Percentiles rank a stretch among this genome's conserved stretches.
These are phyloP conservation scores for Acanthoscelides obtectus DNA, from an alignment of 2,888 invertebrate genomes.

Conservation along the genomic window DNA sequence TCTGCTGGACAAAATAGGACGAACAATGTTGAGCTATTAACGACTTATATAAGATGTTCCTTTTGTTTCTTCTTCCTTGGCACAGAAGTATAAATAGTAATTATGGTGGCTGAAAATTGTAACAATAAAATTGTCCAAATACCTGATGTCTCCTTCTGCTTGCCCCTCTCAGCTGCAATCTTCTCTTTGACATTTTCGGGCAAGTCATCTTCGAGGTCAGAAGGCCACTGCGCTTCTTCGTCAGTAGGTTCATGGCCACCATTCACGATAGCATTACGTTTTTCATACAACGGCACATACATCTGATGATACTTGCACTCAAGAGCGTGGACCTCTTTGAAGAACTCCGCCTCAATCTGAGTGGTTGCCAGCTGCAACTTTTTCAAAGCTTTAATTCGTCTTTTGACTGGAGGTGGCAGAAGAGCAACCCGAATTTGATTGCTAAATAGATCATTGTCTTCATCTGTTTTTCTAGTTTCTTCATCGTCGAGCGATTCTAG, in stretches of 20 bases:
- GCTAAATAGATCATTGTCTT: slow-evolving; percentile 40
- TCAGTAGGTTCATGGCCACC: slow-evolving; percentile 85
- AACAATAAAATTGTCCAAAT: neutral
- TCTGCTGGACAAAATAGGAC: too few species aligned
- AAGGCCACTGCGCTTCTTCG: slow-evolving; percentile 84
- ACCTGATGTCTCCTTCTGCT: slow-evolving; percentile 25
- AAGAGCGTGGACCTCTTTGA: slow-evolving; percentile 86
- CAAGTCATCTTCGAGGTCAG: slow-evolving; percentile 56
- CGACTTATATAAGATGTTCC: too few species aligned
- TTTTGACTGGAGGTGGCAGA: slow-evolving; percentile 70
- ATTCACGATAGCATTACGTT: slow-evolving; percentile 60
- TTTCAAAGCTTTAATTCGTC: slow-evolving; percentile 79
- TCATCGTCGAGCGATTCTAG: slow-evolving; percentile 63
- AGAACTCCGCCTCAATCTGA: slow-evolving; percentile 87
- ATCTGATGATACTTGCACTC: slow-evolving; percentile 86
- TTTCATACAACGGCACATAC: slow-evolving; percentile 74
- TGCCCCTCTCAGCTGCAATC: slow-evolving; percentile 51
- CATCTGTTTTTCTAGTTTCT: slow-evolving; percentile 50
- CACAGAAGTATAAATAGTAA: too few species aligned
- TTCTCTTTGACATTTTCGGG: slow-evolving; percentile 65
- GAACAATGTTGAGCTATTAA: too few species aligned
- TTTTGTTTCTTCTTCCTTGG: too few species aligned
- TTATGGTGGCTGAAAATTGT: too few species aligned
- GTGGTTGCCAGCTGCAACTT: slow-evolving; percentile 80
- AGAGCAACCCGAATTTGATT: slow-evolving; percentile 54